Conservation (phyloP, 2,113 vertebrate species). For the Opisthocomus hoazin region DNA sequence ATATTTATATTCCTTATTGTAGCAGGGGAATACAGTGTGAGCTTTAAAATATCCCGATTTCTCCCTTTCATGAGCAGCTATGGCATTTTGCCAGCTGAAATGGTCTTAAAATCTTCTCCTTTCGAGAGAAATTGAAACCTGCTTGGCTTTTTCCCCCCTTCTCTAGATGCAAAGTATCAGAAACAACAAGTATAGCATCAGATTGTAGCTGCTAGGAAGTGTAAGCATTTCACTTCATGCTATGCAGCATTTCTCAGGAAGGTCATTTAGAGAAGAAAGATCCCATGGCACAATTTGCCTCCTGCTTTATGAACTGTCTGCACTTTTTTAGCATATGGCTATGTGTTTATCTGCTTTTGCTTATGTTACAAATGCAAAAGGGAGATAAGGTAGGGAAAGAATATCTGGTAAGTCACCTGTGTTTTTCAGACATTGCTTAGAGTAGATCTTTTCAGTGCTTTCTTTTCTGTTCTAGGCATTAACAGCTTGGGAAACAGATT, state of each 20-base stretch:
- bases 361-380: background rate
- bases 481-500: background rate
- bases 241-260: background rate
- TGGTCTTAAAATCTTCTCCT: background rate
- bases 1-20: background rate
- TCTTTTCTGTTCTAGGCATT: background rate
- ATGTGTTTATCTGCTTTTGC: background rate
- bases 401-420: background rate
- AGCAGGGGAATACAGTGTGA: background rate
- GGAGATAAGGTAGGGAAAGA: background rate
- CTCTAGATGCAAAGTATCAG: background rate
- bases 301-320: background rate
- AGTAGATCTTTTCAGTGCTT: background rate
- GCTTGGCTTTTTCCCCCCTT: background rate
- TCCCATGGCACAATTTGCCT: background rate
- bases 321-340: background rate
- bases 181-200: background rate
- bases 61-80: background rate
- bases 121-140: background rate
- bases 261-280: background rate
- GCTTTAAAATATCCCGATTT: background rate
- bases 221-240: background rate
- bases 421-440: background rate
- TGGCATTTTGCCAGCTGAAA: background rate
- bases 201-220: background rate